Base-by-base conservation (phyloP, 2,797 vertebrate species). In the Scleropages formosus region DNA sequence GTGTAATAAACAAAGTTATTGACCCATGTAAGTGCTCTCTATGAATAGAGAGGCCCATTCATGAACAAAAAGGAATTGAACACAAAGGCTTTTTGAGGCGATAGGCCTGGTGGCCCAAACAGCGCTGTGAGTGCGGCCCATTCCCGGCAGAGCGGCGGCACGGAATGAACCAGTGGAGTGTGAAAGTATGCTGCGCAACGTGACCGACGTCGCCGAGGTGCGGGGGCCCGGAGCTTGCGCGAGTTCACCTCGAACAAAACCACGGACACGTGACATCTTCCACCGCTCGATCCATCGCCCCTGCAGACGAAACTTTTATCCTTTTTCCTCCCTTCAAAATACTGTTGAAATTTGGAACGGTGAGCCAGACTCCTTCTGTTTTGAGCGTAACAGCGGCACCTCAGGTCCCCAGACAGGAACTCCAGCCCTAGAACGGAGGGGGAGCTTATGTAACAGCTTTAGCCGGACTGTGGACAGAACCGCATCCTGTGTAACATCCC, bases 161-260 rank as follows among this genome's bases (percentile, higher is more conserved):
- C 66, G 78, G 79, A 78, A 80, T 81, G 75, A 87, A 78, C 75
- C 82, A 83, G 76, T 63, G 82, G 83, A 85, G 85, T 85, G 86
- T 87, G 78, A 87, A 84, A 83, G 71, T 81, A 81, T 79, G 77
- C 80, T 82, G 82, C 83, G 85, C 83, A 85, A 80, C 22, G 46
- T 67, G 70, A 76, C 51, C 53, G 15, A 20, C 58, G 16, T 31
- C 53, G 20, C 69, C 18, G 51, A 26, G 15, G 72, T 24, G 72
- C 53, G 18, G 10, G 51, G 68, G 11, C 20, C 24, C 13, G 4
- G 51, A 47, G 10, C 49, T 20, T 24, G 68, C 20, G 27, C 26
- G 58, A 24, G 53, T 22, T 27, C 24, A 1, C 9, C n/a, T 22
- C 6, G 69, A 47, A 68, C 49, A 20, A 68, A 68, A 68, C 46